Base-by-base conservation (phyloP, 2,797 vertebrate species). In the Tragopan temminckii region DNA sequence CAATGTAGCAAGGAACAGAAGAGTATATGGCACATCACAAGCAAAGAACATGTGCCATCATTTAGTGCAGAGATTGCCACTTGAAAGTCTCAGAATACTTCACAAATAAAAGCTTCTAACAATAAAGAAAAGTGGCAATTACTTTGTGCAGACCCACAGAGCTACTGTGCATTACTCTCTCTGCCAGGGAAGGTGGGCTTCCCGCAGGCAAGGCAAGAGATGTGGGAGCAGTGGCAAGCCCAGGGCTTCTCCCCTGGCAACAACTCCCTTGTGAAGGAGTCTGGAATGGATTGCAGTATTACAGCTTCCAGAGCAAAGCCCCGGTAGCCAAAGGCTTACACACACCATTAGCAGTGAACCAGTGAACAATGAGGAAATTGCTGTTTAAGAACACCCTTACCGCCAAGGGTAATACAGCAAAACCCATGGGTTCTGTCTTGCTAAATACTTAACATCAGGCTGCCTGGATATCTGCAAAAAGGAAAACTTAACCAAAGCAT, bases 401-500 rank as follows among this genome's bases (percentile, higher is more conserved):
- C 25, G 25, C 7, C 0, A 0, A 63, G 27, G 29, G 18, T 74
- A 43, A 53, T 24, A 43, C 27, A 76, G 6, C n/a, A 55, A 38
- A 46, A 61, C 80, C 36, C 21, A 31, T 77, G 21, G 21, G n/a
- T n/a, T 17, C 6, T 57, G 29, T 69, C 35, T 20, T 40, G 1
- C 64, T 87, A 67, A 33, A 12, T 40, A 42, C 31, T 57, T 43
- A 24, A 42, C 1, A 0, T 13, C 68, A 85, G 29, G 13, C 7
- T 85, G 23, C 14, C 35, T 55, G 33, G 5, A 16, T 45, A 57
- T 68, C 29, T 71, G 9, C 40, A 31, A 13, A 8, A 24, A 75
- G 29, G 33, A 72, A 87, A 46, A 80, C 42, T 90, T 85, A 52
- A 86, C 18, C 75, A 82, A 89, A 82, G n/a, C 9, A 21, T 7